A percentile compares a stretch with the other conserved stretches of the same genome.
Evolutionary conservation across 2,888 invertebrate species (phyloP).

Genomic region (Oxyteleia sp.): DNA sequence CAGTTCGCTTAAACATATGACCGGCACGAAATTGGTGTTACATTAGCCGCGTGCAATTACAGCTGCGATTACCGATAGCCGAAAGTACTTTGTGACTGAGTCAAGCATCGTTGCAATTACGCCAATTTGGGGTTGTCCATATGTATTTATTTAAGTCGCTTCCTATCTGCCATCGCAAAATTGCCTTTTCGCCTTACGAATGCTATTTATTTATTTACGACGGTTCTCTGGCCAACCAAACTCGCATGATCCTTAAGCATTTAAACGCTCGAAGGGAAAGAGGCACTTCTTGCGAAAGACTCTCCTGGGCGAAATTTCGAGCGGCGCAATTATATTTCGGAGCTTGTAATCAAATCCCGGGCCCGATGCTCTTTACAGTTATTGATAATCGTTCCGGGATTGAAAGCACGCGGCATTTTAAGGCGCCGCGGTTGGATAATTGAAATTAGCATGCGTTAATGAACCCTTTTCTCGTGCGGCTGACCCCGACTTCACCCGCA

Average conservation of each 20-base stretch:
- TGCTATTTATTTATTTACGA: slow-evolving; percentile 24
- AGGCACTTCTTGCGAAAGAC: too few relatives aligned
- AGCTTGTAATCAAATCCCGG: slow-evolving; percentile 19
- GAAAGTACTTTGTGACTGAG: slow-evolving; percentile 41
- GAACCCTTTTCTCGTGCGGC: slow-evolving; percentile 32
- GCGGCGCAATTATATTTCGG: slow-evolving; percentile 25
- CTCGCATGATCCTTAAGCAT: neutral
- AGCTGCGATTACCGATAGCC: slow-evolving; percentile 15
- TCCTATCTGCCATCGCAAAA: neutral
- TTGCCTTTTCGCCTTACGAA: slow-evolving; percentile 8
- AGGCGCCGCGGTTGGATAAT: slow-evolving; percentile 27
- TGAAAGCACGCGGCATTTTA: slow-evolving; percentile 6
- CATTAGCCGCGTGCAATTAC: slow-evolving; percentile 40
- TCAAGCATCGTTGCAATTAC: slow-evolving; percentile 39
- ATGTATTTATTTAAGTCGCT: slow-evolving; percentile 25
- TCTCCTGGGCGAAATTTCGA: slow-evolving; percentile 10
- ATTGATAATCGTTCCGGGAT: slow-evolving; percentile 3
- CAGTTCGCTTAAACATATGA: slow-evolving; percentile 28
- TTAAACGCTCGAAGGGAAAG: too few relatives aligned
- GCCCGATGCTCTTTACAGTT: slow-evolving; percentile 31
- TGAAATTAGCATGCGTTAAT: slow-evolving; percentile 61
- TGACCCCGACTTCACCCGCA: slow-evolving; percentile 84
- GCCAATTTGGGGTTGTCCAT: slow-evolving; percentile 39
- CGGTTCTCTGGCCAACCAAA: slow-evolving; percentile 12
- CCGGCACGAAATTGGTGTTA: slow-evolving; percentile 37